A percentile compares a stretch with the other conserved stretches of the same genome.
Conservation (phyloP, 2,888 invertebrate species). For the Ectemnius cavifrons region DNA sequence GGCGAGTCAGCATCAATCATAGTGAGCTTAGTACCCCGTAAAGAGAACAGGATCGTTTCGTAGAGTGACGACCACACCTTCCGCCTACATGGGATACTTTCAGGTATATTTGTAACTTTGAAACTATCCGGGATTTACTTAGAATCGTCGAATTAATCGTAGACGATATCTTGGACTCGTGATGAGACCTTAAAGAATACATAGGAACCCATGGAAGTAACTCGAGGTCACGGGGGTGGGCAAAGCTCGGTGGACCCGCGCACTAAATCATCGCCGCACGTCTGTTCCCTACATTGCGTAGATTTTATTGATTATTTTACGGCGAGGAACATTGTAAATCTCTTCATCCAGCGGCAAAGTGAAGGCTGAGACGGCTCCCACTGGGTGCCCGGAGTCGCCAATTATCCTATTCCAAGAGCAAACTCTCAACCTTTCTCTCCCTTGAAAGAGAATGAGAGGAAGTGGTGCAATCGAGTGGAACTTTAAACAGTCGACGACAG, state of each 20-base stretch:
- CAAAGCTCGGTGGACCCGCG: conserved; percentile 38
- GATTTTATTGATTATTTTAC: conserved; percentile 78
- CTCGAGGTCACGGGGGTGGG: conserved; percentile 22
- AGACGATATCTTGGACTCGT: conserved; percentile 5
- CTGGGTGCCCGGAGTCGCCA: conserved; percentile 65
- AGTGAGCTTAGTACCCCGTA: conserved; percentile 40
- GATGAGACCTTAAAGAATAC: conserved; percentile 46
- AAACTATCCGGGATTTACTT: no score
- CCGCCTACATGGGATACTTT: conserved; percentile 25
- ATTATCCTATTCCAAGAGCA: conserved; percentile 66
- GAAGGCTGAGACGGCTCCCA: conserved; percentile 51
- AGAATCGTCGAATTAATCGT: no score
- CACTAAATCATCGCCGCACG: conserved; percentile 76
- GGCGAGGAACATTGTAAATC: conserved; percentile 77
- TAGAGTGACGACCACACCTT: conserved; percentile 43
- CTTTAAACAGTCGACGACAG: conserved; percentile 25
- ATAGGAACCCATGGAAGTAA: conserved; percentile 1
- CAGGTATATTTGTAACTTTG: conserved; percentile 7
- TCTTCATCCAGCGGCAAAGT: conserved; percentile 70
- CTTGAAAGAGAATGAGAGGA: not conserved
- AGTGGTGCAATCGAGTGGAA: not conserved
- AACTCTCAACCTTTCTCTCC: conserved; percentile 52
- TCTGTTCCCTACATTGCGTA: conserved; percentile 76
- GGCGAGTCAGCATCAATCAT: conserved; percentile 39
- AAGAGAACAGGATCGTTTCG: conserved; percentile 37